Evolutionary conservation across 2,888 invertebrate species (phyloP).

Genomic region (Synanthedon andrenaeformis): DNA sequence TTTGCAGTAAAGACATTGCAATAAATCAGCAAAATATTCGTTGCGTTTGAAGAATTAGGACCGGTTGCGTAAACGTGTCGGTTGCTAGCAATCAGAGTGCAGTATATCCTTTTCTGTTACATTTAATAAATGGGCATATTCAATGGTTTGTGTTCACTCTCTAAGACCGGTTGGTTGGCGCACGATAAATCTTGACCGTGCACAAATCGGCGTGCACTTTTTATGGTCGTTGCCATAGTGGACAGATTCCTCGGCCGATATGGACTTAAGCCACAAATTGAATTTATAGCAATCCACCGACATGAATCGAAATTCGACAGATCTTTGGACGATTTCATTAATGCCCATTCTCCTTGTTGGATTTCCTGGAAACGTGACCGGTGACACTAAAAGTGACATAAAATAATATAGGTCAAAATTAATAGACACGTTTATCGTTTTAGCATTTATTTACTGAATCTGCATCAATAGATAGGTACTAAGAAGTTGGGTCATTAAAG

Average conservation of each 20-base stretch:
- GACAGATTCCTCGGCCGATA: conserved; percentile 54
- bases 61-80: background rate
- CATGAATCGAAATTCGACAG: conserved; percentile 36
- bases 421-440: too few species aligned
- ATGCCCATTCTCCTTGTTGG: conserved; percentile 10
- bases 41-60: background rate
- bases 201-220: conserved; percentile 16
- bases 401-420: too few species aligned
- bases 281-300: conserved; percentile 37
- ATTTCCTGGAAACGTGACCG: background rate
- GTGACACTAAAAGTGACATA: background rate
- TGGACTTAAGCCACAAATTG: conserved; percentile 25
- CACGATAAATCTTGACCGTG: conserved; percentile 50
- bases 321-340: conserved; percentile 5
- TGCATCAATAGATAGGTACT: too few species aligned
- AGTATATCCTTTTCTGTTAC: conserved; percentile 20
- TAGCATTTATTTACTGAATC: too few species aligned
- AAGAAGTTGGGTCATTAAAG: too few species aligned
- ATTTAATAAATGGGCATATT: conserved; percentile 35
- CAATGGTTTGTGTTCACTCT: conserved; percentile 28
- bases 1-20: conserved; percentile 1
- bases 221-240: conserved; percentile 40
- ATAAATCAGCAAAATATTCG: too few species aligned
- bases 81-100: conserved; percentile 13
- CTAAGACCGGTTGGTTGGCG: conserved; percentile 31